These are phyloP conservation scores for Bombus waltoni DNA, from an alignment of 1,140 invertebrate genomes.

Conservation along the genomic window DNA sequence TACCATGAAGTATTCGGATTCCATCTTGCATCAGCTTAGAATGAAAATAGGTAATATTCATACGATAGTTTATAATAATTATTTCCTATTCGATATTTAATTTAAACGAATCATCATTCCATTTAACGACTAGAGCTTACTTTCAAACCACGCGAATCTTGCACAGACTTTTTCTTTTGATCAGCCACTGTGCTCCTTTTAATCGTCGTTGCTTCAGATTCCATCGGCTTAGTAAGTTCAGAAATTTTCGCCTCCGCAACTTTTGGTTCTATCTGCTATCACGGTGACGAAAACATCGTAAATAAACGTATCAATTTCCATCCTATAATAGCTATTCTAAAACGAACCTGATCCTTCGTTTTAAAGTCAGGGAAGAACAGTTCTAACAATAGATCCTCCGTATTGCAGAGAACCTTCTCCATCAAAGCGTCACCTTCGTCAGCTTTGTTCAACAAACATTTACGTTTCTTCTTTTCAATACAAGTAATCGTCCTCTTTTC, in stretches of 20 bases:
- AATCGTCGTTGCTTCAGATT: neutral
- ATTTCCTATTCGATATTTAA: too few species aligned
- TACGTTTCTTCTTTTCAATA: conserved; percentile 50
- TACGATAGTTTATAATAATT: too few species aligned
- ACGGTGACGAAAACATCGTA: neutral
- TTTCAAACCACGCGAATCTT: neutral
- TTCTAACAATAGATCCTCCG: conserved; percentile 74
- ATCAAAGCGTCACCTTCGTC: conserved; percentile 54
- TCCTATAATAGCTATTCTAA: neutral
- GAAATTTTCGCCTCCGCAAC: neutral
- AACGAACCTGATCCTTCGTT: conserved; percentile 50
- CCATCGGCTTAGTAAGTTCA: neutral
- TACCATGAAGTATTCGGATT: conserved; percentile 69
- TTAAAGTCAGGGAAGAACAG: conserved; percentile 70
- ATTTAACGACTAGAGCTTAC: neutral
- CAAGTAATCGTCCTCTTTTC: conserved; percentile 56
- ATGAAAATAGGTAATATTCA: neutral
- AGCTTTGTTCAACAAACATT: conserved; percentile 45
- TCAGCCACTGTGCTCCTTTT: neutral
- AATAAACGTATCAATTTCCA: neutral
- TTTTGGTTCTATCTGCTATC: neutral
- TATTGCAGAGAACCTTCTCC: conserved; percentile 68
- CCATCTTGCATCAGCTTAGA: conserved; percentile 62
- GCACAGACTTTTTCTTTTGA: neutral
- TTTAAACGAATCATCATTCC: neutral